Conservation (phyloP, 2,113 vertebrate genomes). For the Sitta europaea region DNA sequence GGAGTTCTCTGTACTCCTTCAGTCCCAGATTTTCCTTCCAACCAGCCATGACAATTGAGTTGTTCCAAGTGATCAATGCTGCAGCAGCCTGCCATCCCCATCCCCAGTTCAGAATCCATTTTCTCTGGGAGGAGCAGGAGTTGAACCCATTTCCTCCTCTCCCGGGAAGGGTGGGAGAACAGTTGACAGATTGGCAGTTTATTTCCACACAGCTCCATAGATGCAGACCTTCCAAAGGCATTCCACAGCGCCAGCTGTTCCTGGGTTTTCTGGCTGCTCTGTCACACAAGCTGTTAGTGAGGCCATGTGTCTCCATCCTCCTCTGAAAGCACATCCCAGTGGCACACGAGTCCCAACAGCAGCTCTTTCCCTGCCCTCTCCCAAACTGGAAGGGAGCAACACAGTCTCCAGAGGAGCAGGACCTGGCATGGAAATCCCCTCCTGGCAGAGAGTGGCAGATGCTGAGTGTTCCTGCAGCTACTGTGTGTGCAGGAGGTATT, state of each 20-base stretch:
- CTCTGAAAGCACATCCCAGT: not conserved
- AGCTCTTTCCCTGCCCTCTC: not conserved
- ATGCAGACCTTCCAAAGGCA: not conserved
- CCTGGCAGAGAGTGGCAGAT: not conserved
- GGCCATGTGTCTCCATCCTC: not conserved
- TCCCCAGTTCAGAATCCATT: not conserved
- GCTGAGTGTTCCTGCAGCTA: not conserved
- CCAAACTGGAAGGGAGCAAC: accelerated
- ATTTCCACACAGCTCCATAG: not conserved
- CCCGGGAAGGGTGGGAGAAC: not conserved
- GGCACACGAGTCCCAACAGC: not conserved
- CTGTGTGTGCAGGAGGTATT: not conserved
- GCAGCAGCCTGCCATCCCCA: not conserved
- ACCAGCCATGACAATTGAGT: not conserved
- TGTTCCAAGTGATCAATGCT: not conserved
- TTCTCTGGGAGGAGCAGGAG: not conserved
- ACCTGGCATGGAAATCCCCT: not conserved
- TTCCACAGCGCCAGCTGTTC: not conserved
- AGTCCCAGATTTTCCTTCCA: not conserved
- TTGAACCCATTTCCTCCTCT: not conserved
- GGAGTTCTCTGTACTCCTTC: not conserved
- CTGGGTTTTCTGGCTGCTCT: not conserved
- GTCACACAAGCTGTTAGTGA: not conserved
- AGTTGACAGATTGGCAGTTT: not conserved
- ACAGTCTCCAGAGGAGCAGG: not conserved